Evolutionary conservation across 2,888 invertebrate genomes (phyloP), one percentile per base, ranked within the genome.

Genomic region (Troilus luridus): DNA sequence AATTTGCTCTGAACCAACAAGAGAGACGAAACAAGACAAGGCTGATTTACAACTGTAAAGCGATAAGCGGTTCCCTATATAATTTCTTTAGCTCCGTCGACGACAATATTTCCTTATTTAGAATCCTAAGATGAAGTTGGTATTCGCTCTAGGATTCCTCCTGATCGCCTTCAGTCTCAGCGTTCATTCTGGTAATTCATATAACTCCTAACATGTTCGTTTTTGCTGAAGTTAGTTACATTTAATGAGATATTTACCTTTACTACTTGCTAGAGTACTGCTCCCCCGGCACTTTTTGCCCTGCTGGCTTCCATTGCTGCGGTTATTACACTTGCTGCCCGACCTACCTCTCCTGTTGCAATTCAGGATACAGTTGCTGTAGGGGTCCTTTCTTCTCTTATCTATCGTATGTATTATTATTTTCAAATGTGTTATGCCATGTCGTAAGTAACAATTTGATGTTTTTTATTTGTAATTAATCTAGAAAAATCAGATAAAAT

Each of bases 291-390:
- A 85, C 85, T 0, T 85, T n/a, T 14, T 85, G 85, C 12, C 85
- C 85, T 0, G 21, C 0, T 3, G 56, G 56, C 0, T 85, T 85
- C 56, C 41, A 85, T 5, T 85, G 85, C 85, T 85, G 85, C 56
- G 27, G 85, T 12, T 41, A 6, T 9, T 56, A 56, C 85, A 85
- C 85, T 14, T 85, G 85, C 56, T 85, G 85, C 56, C 85, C 85
- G 6, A 10, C 0, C 2, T 54, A 54, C 14, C n/a, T 56, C 11
- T 85, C 56, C 56, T 85, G 85, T 85, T 85, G 85, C n/a, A 11
- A n/a, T n/a, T n/a, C n/a, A 19, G 85, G 85, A 1, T 85, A n/a
- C 56, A 85, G 85, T 85, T 85, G 85, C 56, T 85, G 85, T n/a
- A 21, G 56, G 0, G 11, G 56, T 56, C 56, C 41, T 56, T 85